Conservation (phyloP, 2,797 vertebrate species). For the Miichthys miiuy region DNA sequence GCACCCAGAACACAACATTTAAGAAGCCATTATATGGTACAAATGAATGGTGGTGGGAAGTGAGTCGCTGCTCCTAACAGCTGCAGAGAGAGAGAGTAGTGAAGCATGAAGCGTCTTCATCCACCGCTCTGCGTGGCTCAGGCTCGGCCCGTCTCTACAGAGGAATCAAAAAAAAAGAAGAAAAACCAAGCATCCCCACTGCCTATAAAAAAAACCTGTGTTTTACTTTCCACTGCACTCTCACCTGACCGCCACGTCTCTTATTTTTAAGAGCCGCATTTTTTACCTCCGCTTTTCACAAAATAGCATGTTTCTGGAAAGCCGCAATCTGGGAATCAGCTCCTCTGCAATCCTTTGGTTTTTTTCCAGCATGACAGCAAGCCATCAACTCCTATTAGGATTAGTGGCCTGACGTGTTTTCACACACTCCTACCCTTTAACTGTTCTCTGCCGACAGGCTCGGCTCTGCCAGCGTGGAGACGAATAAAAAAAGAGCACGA, state of each 20-base stretch:
- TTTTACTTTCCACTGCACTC: constrained; percentile 40
- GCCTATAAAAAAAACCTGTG: constrained; percentile 30
- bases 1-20: constrained; percentile 83
- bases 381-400: constrained; percentile 84
- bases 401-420: constrained; percentile 82
- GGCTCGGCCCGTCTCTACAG: constrained; percentile 8
- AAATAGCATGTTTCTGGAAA: constrained; percentile 71
- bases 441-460: constrained; percentile 67
- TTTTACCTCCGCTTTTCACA: constrained; percentile 63
- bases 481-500: constrained; percentile 22
- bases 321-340: constrained; percentile 69
- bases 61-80: constrained; percentile 28
- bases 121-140: constrained; percentile 12
- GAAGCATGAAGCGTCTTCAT: constrained; percentile 38
- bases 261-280: constrained; percentile 57
- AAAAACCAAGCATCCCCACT: constrained; percentile 39
- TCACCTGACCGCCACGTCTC: constrained; percentile 38
- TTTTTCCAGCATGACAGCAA: constrained; percentile 78
- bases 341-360: constrained; percentile 78
- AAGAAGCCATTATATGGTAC: constrained; percentile 78
- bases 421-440: constrained; percentile 75
- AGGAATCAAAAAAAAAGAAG: constrained; percentile 10
- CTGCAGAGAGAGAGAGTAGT: constrained; percentile 31
- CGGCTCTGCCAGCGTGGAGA: constrained; percentile 52
- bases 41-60: constrained; percentile 65